These are phyloP conservation scores for Galbula dea DNA, from an alignment of 2,113 vertebrate species.

Conservation along the genomic window DNA sequence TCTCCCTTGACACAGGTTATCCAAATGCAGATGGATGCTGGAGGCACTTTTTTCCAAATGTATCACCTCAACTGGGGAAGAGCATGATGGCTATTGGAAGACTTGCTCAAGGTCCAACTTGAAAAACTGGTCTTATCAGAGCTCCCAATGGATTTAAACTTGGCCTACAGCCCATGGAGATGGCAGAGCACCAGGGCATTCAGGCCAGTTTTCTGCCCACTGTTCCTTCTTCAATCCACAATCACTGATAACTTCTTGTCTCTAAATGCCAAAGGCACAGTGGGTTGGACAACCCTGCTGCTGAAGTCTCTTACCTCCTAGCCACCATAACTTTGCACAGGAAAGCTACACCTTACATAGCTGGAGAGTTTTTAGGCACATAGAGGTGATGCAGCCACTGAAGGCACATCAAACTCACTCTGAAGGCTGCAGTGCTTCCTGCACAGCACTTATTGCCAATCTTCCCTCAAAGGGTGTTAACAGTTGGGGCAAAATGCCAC, in stretches of 20 bases:
- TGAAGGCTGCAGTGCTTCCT: background rate
- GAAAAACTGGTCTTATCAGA: background rate
- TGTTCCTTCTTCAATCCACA: background rate
- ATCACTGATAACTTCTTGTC: background rate
- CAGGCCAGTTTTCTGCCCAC: background rate
- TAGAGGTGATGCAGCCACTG: background rate
- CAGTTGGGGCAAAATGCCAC: slow-evolving; percentile 2
- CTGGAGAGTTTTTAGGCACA: background rate
- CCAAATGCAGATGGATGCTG: background rate
- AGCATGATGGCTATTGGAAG: background rate
- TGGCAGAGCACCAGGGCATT: background rate
- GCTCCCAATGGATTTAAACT: background rate
- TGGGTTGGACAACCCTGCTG: background rate
- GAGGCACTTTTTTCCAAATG: background rate
- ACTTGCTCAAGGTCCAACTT: background rate
- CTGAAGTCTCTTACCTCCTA: background rate
- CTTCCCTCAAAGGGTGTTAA: background rate
- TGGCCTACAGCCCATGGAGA: background rate
- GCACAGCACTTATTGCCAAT: background rate
- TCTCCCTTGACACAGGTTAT: background rate
- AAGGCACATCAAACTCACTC: background rate
- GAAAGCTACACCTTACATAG: background rate
- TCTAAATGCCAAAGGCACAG: background rate
- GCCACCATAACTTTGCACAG: background rate
- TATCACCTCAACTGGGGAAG: background rate